Evolutionary conservation across 2,888 invertebrate species (phyloP).

Genomic region (Pyrrhia umbra): DNA sequence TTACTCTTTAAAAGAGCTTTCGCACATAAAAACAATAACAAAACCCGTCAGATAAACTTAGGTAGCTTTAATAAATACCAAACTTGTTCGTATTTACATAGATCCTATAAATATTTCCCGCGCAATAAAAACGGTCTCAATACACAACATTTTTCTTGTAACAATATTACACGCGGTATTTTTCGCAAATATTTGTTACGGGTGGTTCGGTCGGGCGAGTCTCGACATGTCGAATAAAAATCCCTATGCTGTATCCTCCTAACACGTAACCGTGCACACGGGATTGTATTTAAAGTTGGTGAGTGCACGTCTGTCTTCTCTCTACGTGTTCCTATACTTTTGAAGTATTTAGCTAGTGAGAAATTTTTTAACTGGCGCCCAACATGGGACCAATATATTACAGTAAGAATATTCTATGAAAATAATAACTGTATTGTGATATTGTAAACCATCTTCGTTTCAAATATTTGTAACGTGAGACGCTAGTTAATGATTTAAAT

Average conservation of each 20-base stretch:
- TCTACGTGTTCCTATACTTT: neutral
- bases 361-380: too few species aligned
- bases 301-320: too few species aligned
- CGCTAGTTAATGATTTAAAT: too few species aligned
- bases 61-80: neutral
- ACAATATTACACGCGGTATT: slow-evolving; percentile 16
- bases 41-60: neutral
- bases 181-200: slow-evolving; percentile 29
- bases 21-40: neutral
- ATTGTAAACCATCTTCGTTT: too few species aligned
- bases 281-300: too few species aligned
- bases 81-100: slow-evolving; percentile 8
- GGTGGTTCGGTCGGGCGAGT: neutral
- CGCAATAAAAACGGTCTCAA: slow-evolving; percentile 17
- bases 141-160: slow-evolving; percentile 24
- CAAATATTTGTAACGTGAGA: too few species aligned
- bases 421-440: too few species aligned
- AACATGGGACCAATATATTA: too few species aligned
- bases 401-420: too few species aligned
- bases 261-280: neutral
- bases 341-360: too few species aligned
- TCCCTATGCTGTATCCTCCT: neutral
- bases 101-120: slow-evolving; percentile 14
- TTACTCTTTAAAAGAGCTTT: too few species aligned
- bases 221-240: neutral